Percentiles rank a stretch among this genome's conserved stretches.
phyloP scores from a whole-genome alignment of 2,113 vertebrate genomes.

The Melierax canorus region DNA sequence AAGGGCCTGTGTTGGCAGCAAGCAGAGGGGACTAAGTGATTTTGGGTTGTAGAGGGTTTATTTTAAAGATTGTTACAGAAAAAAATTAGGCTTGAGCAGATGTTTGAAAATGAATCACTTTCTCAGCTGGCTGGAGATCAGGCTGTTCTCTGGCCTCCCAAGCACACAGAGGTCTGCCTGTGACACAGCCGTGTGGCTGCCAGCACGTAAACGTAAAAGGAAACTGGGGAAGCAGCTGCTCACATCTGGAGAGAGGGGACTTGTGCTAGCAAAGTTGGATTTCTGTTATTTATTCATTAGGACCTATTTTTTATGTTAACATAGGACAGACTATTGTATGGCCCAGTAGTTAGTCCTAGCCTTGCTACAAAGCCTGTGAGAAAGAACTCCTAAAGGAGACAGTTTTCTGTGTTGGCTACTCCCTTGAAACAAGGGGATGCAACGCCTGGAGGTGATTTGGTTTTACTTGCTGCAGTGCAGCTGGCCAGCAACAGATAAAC shows the following conservation, averaged over 20 bases:
- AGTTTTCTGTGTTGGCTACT: neutral
- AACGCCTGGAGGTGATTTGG: neutral
- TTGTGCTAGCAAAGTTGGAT: neutral
- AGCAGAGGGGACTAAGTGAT: neutral
- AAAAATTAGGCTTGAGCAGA: neutral
- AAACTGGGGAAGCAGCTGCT: conserved; percentile 7
- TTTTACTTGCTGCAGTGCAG: neutral
- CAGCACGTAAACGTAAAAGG: neutral
- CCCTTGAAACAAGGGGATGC: neutral
- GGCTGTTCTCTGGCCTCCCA: neutral
- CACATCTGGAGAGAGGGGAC: neutral
- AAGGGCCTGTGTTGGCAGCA: neutral
- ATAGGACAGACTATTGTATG: neutral
- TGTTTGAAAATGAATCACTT: neutral
- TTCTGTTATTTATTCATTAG: neutral
- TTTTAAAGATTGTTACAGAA: neutral
- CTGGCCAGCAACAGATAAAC: neutral
- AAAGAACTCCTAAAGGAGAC: neutral
- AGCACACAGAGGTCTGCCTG: neutral
- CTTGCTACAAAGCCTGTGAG: neutral
- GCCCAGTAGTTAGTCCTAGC: neutral
- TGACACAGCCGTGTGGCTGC: neutral
- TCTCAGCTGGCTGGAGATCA: neutral
- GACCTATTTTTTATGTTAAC: neutral
- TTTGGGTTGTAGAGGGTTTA: neutral